phyloP scores from a whole-genome alignment of 2,797 vertebrate genomes.

The Anabas testudineus region DNA sequence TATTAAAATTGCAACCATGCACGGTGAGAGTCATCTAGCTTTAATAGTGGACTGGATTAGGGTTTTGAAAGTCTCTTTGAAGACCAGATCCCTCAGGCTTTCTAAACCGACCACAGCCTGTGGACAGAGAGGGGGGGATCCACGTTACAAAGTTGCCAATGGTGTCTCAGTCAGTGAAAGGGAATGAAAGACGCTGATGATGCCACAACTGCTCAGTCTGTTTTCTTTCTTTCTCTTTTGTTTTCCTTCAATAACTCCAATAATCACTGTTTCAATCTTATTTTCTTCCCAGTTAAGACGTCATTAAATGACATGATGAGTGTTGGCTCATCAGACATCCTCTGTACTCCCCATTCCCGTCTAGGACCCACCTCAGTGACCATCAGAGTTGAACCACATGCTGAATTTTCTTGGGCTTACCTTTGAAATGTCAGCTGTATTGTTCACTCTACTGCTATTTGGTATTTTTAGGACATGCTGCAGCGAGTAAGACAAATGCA shows the following conservation, averaged over 20 bases:
- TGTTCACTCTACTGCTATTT: neutral
- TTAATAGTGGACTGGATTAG: constrained; percentile 66
- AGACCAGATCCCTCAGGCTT: constrained; percentile 66
- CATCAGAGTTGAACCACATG: constrained; percentile 5
- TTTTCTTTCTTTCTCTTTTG: constrained; percentile 15
- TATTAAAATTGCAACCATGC: constrained; percentile 85
- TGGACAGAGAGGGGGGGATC: constrained; percentile 61
- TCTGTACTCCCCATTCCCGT: too few species aligned
- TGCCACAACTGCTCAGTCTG: constrained; percentile 29
- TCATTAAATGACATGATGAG: constrained; percentile 46
- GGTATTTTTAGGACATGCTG: constrained; percentile 2
- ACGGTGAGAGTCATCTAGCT: constrained; percentile 72
- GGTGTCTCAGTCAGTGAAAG: constrained; percentile 56
- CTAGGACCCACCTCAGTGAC: neutral
- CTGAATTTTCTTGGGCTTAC: constrained; percentile 3
- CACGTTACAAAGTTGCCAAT: constrained; percentile 63
- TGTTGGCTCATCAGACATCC: constrained; percentile 10
- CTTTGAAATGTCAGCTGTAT: constrained; percentile 13
- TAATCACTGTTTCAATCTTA: constrained; percentile 26
- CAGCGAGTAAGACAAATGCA: constrained; percentile 9
- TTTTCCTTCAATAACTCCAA: constrained; percentile 23
- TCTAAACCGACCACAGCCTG: constrained; percentile 48
- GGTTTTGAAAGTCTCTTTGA: constrained; percentile 72
- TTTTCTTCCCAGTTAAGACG: constrained; percentile 26
- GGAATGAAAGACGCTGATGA: constrained; percentile 43